Percentiles rank a stretch among this genome's conserved stretches.
These are phyloP conservation scores for Erannis defoliaria DNA, from an alignment of 2,888 invertebrate genomes.

Conservation along the genomic window DNA sequence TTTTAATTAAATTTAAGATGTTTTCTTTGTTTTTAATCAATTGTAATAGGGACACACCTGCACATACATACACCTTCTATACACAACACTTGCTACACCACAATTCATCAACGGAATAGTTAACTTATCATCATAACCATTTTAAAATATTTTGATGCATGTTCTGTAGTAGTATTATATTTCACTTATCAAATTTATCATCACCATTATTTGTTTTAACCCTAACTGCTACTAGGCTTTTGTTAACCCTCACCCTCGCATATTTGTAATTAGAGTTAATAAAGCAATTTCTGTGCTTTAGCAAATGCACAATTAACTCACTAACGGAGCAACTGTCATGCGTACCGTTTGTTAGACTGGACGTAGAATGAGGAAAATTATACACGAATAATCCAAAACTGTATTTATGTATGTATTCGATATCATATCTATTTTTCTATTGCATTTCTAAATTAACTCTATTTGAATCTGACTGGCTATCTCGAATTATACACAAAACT, in stretches of 20 bases:
- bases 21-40: constrained; percentile 71
- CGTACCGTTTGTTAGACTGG: constrained; percentile 77
- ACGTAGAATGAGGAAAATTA: constrained; percentile 61
- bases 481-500: constrained; percentile 62
- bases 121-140: constrained; percentile 43
- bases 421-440: constrained; percentile 69
- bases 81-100: constrained; percentile 46
- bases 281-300: constrained; percentile 71
- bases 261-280: constrained; percentile 68
- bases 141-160: constrained; percentile 45
- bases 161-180: constrained; percentile 42
- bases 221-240: constrained; percentile 62
- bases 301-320: constrained; percentile 76
- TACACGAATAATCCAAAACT: constrained; percentile 63
- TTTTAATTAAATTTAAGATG: constrained; percentile 73
- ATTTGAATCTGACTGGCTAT: constrained; percentile 58
- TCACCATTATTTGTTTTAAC: constrained; percentile 52
- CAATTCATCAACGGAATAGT: constrained; percentile 37
- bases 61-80: constrained; percentile 37
- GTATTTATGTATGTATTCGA: constrained; percentile 66
- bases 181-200: constrained; percentile 30
- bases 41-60: constrained; percentile 34
- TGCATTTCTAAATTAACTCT: constrained; percentile 77
- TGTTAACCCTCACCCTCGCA: constrained; percentile 60
- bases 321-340: constrained; percentile 82